Conservation (phyloP, 2,113 vertebrate genomes). For the Isurus oxyrinchus region DNA sequence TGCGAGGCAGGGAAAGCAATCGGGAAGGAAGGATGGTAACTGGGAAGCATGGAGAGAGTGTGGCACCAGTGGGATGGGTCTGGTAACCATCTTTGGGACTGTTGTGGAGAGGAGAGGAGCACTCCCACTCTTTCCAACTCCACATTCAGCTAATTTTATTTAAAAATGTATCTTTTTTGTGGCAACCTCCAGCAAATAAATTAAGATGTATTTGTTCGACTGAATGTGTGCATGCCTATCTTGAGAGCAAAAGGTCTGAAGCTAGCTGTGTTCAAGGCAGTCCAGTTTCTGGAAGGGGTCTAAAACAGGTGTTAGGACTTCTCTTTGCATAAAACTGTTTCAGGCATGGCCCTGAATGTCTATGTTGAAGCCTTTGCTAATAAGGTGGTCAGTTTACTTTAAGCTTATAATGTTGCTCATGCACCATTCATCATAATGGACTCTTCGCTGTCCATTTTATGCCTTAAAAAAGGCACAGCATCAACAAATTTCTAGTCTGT, state of each 20-base stretch:
- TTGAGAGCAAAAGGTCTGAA: not conserved
- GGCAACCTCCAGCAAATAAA: not conserved
- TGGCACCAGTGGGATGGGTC: no score
- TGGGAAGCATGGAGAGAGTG: no score
- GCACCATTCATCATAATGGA: not conserved
- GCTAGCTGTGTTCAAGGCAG: not conserved
- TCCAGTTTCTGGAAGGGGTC: not conserved
- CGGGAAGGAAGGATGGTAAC: no score
- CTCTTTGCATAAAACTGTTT: not conserved
- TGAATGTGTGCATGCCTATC: not conserved
- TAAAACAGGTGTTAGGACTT: no score
- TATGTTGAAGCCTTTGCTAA: not conserved
- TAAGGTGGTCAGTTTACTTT: not conserved
- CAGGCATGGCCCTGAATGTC: not conserved
- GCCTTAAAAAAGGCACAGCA: not conserved
- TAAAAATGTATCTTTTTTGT: not conserved
- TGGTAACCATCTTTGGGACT: no score
- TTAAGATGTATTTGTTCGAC: not conserved
- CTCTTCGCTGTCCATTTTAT: not conserved
- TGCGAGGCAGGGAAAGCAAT: not conserved
- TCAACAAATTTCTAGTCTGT: not conserved
- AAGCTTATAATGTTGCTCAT: not conserved
- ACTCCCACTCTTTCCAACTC: no score
- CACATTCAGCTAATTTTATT: not conserved
- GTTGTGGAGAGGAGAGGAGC: no score